phyloP scores from a whole-genome alignment of 2,113 vertebrate genomes.

The Catharus bicknelli region DNA sequence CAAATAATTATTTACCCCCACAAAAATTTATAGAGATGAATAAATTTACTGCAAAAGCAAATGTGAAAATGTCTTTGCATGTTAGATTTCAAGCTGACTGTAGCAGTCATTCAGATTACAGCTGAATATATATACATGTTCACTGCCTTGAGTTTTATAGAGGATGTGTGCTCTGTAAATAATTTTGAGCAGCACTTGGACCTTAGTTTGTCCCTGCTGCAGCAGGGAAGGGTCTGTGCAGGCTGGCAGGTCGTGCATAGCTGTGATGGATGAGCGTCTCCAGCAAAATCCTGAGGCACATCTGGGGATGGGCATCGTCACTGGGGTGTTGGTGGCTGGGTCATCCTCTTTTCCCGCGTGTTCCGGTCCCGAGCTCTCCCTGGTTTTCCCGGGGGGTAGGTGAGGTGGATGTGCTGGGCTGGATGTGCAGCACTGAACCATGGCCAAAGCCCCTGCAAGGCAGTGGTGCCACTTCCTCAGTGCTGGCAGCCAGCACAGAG shows the following conservation, averaged over 20 bases:
- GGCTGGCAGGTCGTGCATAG: neutral
- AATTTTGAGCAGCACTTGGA: neutral
- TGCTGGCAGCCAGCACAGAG: neutral
- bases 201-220: neutral
- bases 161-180: neutral
- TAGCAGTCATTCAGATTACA: neutral
- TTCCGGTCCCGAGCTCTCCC: rapidly evolving
- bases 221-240: neutral
- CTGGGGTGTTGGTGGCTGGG: neutral
- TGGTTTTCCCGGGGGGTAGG: rapidly evolving
- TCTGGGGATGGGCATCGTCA: rapidly evolving
- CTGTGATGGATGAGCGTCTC: neutral
- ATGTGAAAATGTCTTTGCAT: neutral
- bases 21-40: neutral
- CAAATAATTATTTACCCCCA: neutral
- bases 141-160: neutral
- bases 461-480: neutral
- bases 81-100: neutral
- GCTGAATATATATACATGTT: neutral
- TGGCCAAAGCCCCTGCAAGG: neutral
- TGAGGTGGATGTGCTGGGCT: rapidly evolving
- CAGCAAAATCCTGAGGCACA: neutral
- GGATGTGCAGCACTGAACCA: rapidly evolving
- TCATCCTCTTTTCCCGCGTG: neutral
- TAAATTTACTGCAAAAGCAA: neutral